Conservation (phyloP, 2,113 vertebrate genomes). For the Cisticola juncidis region DNA sequence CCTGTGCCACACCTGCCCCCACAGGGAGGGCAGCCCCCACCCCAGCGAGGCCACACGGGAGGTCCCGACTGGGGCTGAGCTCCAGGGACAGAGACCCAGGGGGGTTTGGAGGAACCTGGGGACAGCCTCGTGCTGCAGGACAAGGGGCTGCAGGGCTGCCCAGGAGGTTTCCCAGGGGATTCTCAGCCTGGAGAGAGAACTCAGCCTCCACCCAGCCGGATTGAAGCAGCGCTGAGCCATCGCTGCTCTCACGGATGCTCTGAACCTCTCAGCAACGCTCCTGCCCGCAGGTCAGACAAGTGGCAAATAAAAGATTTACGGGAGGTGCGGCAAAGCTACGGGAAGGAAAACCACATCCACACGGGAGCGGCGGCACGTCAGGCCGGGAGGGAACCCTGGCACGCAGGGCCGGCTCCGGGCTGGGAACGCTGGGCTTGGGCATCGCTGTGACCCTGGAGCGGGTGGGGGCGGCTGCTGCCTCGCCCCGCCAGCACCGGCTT, state of each 20-base stretch:
- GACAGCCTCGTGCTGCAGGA: background rate
- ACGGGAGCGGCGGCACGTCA: background rate
- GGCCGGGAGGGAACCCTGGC: background rate
- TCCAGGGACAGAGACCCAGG: no score
- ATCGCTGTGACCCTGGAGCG: background rate
- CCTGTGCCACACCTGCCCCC: background rate
- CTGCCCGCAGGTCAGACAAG: conserved; percentile 46
- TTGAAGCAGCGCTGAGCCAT: background rate
- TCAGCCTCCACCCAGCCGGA: background rate
- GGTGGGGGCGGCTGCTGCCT: background rate
- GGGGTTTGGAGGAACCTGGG: background rate
- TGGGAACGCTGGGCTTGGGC: background rate
- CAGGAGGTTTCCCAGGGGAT: background rate
- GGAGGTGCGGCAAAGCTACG: background rate
- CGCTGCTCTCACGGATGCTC: background rate
- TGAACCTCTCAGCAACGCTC: background rate
- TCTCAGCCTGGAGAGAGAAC: background rate
- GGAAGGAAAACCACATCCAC: conserved; percentile 30
- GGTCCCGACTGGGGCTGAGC: background rate
- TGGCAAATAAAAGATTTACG: conserved; percentile 45
- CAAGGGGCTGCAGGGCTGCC: background rate
- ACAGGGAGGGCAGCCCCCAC: background rate
- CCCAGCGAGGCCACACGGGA: rapidly evolving
- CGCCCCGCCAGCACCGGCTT: background rate
- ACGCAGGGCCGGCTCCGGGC: background rate